Evolutionary conservation across 1,140 invertebrate genomes (phyloP), one percentile per base, ranked within the genome.

Genomic region (Nomia melanderi): DNA sequence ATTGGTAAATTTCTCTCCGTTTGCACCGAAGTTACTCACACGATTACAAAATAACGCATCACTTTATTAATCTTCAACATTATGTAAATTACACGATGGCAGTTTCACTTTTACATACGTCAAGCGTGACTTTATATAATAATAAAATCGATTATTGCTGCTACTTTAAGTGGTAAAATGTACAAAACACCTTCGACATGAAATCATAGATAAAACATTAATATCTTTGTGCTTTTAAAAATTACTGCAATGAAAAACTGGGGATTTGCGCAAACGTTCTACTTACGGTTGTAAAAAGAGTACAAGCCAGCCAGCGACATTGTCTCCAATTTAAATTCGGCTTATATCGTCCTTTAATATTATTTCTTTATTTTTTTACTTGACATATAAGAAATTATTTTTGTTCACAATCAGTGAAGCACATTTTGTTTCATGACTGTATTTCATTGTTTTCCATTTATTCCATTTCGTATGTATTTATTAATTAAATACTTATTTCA

Each of bases 1-100:
- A 73, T 73, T 23, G 9, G 8, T 11, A 17, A 64, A 54, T 73
- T 73, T 73, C 39, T 54, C 59, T 20, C 36, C 11, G 33, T 63
- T 39, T 20, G 11, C 27, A 8, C 29, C 8, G 8, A 7, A 23
- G 39, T 0, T n/a, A 1, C 14, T 9, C 7, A 9, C 17, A 8
- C 12, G 25, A 23, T 56, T 3, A 63, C n/a, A 25, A 17, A 33
- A 7, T 12, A 6, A n/a, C 17, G 2, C 17, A 7, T 63, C 27
- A 0, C 14, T 36, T 50, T 25, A 31, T 41, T 23, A 39, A 74
- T 0, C 25, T 31, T 39, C 6, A 14, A n/a, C 33, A 23, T 65
- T 56, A 56, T n/a, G 31, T 54, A 74, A 74, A 31, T 20, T 29
- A 36, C 41, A 2, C 9, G 36, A 39, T 17, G 11, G n/a, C 9